Percentiles rank a stretch among this genome's conserved stretches.
Evolutionary conservation across 2,888 invertebrate genomes (phyloP).

Genomic region (Mythimna impura): DNA sequence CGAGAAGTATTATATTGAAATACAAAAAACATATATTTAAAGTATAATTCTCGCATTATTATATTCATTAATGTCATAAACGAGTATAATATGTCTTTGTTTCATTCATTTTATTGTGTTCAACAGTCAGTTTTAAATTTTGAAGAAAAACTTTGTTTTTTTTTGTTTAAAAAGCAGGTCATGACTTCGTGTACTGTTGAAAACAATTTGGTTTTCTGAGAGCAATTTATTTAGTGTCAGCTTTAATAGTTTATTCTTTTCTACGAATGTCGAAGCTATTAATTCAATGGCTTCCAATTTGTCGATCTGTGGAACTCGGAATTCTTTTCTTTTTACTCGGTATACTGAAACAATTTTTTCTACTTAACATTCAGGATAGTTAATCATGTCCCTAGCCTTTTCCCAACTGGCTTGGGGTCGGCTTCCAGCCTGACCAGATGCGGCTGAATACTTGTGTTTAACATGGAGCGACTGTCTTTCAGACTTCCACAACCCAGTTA

Average conservation of each 20-base stretch:
- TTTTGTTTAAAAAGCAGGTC: slow-evolving; percentile 38
- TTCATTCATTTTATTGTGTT: slow-evolving; percentile 31
- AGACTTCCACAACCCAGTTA: too few species aligned
- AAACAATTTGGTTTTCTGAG: slow-evolving; percentile 51
- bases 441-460: too few species aligned
- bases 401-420: too few species aligned
- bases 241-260: slow-evolving; percentile 48
- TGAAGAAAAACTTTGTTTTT: slow-evolving; percentile 25
- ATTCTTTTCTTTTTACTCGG: slow-evolving; percentile 18
- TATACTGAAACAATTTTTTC: neutral
- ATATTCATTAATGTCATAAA: slow-evolving; percentile 50
- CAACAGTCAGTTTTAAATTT: slow-evolving; percentile 21
- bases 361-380: neutral
- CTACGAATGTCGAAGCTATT: slow-evolving; percentile 38
- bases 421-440: too few species aligned
- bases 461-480: too few species aligned
- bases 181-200: slow-evolving; percentile 36
- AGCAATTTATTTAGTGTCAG: slow-evolving; percentile 50
- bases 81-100: slow-evolving; percentile 58
- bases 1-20: slow-evolving; percentile 43
- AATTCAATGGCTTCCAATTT: slow-evolving; percentile 46
- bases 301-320: slow-evolving; percentile 13
- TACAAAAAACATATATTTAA: slow-evolving; percentile 44
- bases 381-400: too few species aligned
- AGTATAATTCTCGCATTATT: slow-evolving; percentile 63